phyloP scores from a whole-genome alignment of 2,797 vertebrate species.

The Erethizon dorsatum region DNA sequence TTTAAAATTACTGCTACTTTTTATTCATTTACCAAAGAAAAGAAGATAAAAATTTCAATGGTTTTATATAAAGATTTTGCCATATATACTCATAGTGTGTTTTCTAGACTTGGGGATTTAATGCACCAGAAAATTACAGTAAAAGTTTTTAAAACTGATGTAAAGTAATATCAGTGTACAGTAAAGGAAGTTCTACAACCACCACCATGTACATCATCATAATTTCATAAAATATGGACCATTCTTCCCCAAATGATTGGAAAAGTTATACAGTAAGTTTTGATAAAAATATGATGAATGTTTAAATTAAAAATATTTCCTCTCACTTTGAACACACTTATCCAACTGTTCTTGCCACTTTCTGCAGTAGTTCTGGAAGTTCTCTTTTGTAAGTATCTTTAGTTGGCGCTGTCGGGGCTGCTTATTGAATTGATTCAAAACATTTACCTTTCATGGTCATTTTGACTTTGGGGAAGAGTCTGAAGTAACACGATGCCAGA shows the following conservation, averaged over 20 bases:
- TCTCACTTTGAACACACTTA: background rate
- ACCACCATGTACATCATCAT: background rate
- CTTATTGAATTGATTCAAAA: background rate
- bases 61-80: background rate
- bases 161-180: background rate
- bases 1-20: conserved; percentile 49
- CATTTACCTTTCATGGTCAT: background rate
- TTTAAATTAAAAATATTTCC: background rate
- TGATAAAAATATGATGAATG: background rate
- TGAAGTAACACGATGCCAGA: background rate
- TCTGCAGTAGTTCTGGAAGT: background rate
- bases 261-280: background rate
- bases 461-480: background rate
- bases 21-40: background rate
- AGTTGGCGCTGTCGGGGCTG: background rate
- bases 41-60: background rate
- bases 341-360: background rate
- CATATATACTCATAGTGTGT: background rate
- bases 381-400: background rate
- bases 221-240: conserved; percentile 5
- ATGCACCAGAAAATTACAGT: background rate
- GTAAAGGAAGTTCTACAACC: background rate
- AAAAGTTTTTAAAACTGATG: background rate
- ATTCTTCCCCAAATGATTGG: background rate
- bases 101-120: conserved; percentile 36